Base-by-base conservation (phyloP, 2,888 invertebrate species). In the Mythimna pallens region DNA sequence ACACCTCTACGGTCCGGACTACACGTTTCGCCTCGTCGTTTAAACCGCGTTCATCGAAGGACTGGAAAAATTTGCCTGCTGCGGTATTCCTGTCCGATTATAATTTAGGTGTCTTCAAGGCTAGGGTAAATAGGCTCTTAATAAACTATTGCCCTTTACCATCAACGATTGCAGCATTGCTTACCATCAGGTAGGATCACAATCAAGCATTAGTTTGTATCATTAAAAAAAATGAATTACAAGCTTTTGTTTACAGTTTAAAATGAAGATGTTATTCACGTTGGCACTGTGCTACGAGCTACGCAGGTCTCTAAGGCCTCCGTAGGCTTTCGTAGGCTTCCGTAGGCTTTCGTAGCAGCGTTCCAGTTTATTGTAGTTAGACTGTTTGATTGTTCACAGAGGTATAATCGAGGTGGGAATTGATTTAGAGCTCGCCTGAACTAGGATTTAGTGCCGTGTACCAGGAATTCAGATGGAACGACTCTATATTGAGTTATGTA, bases 371-470 rank as follows among this genome's bases (percentile, higher is more conserved):
- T 71, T 72, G 47, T 71, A 58, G 47, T 65, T 50, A 34, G 30
- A 68, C 20, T 61, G 52, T 82, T 66, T 68, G 70, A 79, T 74
- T 63, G 63, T 75, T 74, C 74, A 43, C 57, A 10, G 55, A 47
- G 59, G 63, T 71, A 69, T 75, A 65, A 75, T 71, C 59, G 34
- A 58, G 52, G 59, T 74, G 52, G 22, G 22, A 52, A 65, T 83
- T 40, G 70, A 69, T 71, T 79, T 50, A 59, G 43, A 57, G 5
- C 47, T 70, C 5, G 30, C 34, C n/a, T 57, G 74, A 73, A 65
- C 50, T 58, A 34, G 14, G 73, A 34, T 55, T 65, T 73, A 80
- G 58, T 79, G 36, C 52, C 20, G 8, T 58, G n/a, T 72, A 52
- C 10, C 30, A 59, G 58, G 43, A 76, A 54, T 79, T 58, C 14